phyloP scores from a whole-genome alignment of 53 echinoderm and acorn worm genomes.

The Pentamera pediparva region DNA sequence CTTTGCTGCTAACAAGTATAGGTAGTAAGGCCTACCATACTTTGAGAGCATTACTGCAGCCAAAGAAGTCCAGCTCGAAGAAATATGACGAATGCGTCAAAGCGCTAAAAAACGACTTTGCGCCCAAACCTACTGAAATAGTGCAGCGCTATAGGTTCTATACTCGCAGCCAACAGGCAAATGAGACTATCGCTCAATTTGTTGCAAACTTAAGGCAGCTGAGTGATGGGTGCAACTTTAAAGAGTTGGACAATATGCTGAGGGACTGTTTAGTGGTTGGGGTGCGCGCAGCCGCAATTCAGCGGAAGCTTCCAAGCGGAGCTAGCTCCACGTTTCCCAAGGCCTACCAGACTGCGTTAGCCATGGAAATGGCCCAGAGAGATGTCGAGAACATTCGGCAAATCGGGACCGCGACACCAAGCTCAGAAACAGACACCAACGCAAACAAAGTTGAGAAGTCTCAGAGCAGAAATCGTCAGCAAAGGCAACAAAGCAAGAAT shows the following conservation, averaged over 20 bases:
- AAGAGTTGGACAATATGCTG: constrained; percentile 38
- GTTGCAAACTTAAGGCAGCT: constrained; percentile 22
- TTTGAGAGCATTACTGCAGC: constrained; percentile 44
- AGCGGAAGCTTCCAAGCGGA: constrained; percentile 40
- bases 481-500: too few species aligned
- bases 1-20: constrained; percentile 25
- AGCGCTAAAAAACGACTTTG: neutral
- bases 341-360: constrained; percentile 4
- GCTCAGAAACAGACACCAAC: too few species aligned
- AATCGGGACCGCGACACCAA: too few species aligned
- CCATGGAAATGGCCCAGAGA: neutral
- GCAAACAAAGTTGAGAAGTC: too few species aligned
- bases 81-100: neutral
- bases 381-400: too few species aligned
- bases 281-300: constrained; percentile 21
- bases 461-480: too few species aligned
- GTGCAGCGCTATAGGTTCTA: constrained; percentile 9
- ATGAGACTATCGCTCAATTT: too few species aligned
- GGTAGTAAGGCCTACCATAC: constrained; percentile 41
- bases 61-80: neutral
- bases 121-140: constrained; percentile 1
- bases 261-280: constrained; percentile 41
- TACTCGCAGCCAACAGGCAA: neutral
- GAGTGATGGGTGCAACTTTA: constrained; percentile 44
- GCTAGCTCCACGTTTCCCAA: constrained; percentile 28